A percentile compares a stretch with the other conserved stretches of the same genome.
These are phyloP conservation scores for Drosophila busckii DNA, from an alignment of 1,140 invertebrate species.

Conservation along the genomic window DNA sequence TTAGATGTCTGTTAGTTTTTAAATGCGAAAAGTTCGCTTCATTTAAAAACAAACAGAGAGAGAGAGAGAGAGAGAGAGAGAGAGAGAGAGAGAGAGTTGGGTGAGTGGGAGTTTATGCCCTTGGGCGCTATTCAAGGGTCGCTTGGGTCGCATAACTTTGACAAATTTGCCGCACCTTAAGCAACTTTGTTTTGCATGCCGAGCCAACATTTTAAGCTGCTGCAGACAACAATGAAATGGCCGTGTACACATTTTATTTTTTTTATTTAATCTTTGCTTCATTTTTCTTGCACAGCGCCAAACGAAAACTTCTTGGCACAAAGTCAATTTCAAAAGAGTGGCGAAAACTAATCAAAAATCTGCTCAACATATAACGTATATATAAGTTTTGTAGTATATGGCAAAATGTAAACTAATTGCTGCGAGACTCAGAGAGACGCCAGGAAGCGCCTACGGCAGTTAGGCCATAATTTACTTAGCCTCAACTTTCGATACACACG, in stretches of 20 bases:
- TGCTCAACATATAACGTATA: no score
- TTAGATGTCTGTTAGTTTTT: background rate
- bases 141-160: slow-evolving; percentile 15
- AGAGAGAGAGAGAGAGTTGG: background rate
- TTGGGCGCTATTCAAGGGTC: background rate
- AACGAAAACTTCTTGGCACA: no score
- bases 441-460: background rate
- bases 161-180: slow-evolving; percentile 40
- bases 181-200: slow-evolving; percentile 30
- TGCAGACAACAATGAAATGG: slow-evolving; percentile 30
- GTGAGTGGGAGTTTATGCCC: no score
- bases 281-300: no score
- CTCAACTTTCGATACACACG: slow-evolving; percentile 21
- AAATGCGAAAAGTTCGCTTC: background rate
- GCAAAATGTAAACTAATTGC: no score
- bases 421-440: no score
- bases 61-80: background rate
- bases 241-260: no score
- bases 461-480: slow-evolving; percentile 27
- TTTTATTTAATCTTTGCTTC: no score
- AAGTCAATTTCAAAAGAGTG: no score
- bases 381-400: no score
- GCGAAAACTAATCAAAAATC: no score
- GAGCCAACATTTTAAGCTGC: slow-evolving; percentile 37
- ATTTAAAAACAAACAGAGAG: background rate